phyloP scores from a whole-genome alignment of 2,113 vertebrate species.

The Corydoras maculifer region DNA sequence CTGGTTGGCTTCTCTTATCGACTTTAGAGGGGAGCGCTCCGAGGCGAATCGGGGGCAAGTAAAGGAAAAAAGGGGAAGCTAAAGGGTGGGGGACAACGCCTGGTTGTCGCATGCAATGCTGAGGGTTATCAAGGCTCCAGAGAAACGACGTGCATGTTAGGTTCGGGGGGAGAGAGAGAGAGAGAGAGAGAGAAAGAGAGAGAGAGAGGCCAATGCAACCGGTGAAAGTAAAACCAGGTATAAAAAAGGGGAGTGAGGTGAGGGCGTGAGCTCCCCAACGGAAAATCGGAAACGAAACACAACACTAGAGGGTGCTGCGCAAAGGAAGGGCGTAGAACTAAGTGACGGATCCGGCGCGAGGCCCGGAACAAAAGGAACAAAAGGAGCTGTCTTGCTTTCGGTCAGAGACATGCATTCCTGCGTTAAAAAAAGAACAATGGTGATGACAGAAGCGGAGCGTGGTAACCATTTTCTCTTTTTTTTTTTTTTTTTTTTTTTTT shows the following conservation, averaged over 20 bases:
- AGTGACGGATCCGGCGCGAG: slow-evolving; percentile 70
- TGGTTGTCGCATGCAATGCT: slow-evolving; percentile 96
- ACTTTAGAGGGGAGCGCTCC: slow-evolving; percentile 64
- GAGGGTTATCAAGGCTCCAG: slow-evolving; percentile 93
- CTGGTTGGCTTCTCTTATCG: slow-evolving; percentile 39
- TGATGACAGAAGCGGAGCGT: slow-evolving; percentile 67
- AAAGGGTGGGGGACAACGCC: slow-evolving; percentile 57
- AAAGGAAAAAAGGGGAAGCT: slow-evolving; percentile 62
- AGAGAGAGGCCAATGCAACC: slow-evolving; percentile 87
- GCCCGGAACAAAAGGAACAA: slow-evolving; percentile 67
- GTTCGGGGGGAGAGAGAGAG: slow-evolving; percentile 68
- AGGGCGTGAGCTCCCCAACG: slow-evolving; percentile 70
- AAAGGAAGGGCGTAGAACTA: slow-evolving; percentile 72
- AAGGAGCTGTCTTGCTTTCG: slow-evolving; percentile 44
- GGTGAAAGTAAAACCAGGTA: slow-evolving; percentile 73
- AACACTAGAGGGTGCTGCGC: slow-evolving; percentile 70
- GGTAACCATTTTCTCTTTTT: slow-evolving; percentile 36
- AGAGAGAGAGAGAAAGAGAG: slow-evolving; percentile 38
- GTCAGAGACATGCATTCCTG: slow-evolving; percentile 73
- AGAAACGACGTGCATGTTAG: slow-evolving; percentile 96
- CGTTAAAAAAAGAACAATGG: slow-evolving; percentile 63
- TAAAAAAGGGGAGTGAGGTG: slow-evolving; percentile 52
- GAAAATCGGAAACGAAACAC: slow-evolving; percentile 54
- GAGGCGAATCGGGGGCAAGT: slow-evolving; percentile 65
- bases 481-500: slow-evolving; percentile 45